Conservation (phyloP, 2,113 vertebrate species). For the Morone chrysops region DNA sequence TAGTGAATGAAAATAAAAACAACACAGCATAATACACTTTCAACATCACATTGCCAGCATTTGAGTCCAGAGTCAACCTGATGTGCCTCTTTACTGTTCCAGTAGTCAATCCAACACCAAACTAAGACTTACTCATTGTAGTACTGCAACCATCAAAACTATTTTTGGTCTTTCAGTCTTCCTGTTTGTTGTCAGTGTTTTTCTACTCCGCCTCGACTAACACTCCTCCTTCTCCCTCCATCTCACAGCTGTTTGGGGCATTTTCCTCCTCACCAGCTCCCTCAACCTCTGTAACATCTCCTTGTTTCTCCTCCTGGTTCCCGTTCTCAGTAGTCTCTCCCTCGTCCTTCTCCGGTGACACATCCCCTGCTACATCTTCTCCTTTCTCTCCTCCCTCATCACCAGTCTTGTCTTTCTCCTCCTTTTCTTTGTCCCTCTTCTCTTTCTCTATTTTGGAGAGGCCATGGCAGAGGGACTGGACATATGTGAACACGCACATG, state of each 20-base stretch:
- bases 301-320: conserved; percentile 49
- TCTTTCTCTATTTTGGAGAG: conserved; percentile 87
- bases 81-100: conserved; percentile 7
- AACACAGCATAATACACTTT: conserved; percentile 17
- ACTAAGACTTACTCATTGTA: conserved; percentile 63
- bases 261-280: conserved; percentile 33
- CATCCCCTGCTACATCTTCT: conserved; percentile 53
- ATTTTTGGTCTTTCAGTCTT: conserved; percentile 65
- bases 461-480: conserved; percentile 87
- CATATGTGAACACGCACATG: conserved; percentile 86
- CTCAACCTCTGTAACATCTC: conserved; percentile 39
- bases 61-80: conserved; percentile 1
- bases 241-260: conserved; percentile 29
- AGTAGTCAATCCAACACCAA: conserved; percentile 26
- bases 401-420: conserved; percentile 53
- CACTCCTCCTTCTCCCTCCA: conserved; percentile 34
- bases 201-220: conserved; percentile 43
- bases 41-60: conserved; percentile 19
- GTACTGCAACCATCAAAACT: conserved; percentile 14
- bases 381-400: conserved; percentile 39
- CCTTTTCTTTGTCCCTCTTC: conserved; percentile 77
- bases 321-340: conserved; percentile 20
- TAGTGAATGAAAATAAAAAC: conserved; percentile 1
- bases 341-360: conserved; percentile 34
- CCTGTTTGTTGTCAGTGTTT: conserved; percentile 15